These are phyloP conservation scores for Eclectus roratus DNA, from an alignment of 2,113 vertebrate genomes.

Conservation along the genomic window DNA sequence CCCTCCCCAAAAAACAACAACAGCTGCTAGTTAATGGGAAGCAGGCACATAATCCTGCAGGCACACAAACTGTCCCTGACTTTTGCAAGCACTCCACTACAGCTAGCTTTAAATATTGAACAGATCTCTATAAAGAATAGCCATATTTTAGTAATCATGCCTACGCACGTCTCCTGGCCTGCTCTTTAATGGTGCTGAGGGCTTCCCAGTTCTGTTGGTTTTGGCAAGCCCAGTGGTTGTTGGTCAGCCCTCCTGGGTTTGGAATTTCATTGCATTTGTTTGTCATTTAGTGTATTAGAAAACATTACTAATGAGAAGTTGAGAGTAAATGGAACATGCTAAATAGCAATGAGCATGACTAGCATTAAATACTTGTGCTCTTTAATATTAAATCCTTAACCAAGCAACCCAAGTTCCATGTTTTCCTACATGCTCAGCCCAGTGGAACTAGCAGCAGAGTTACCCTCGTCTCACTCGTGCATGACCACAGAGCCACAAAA, in stretches of 20 bases:
- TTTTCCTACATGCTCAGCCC: rapidly evolving
- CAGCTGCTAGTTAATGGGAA: slow-evolving; percentile 50
- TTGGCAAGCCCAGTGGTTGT: background rate
- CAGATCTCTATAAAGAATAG: background rate
- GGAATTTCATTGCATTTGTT: background rate
- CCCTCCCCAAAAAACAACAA: background rate
- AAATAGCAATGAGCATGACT: background rate
- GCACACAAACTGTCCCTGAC: background rate
- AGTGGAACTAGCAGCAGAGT: background rate
- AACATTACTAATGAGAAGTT: background rate
- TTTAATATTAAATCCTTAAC: background rate
- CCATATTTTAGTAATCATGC: background rate
- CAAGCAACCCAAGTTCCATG: rapidly evolving
- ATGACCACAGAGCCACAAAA: background rate
- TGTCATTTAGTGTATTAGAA: background rate
- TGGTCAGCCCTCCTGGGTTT: background rate
- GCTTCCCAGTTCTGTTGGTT: background rate
- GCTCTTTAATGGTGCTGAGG: background rate
- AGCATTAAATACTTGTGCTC: background rate
- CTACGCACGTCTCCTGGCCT: background rate
- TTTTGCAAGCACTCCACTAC: background rate
- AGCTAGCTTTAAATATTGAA: slow-evolving; percentile 21
- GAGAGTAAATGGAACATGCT: background rate
- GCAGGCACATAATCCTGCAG: background rate
- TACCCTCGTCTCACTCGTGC: rapidly evolving